Conservation (phyloP, 2,113 vertebrate species). For the Nematolebias whitei region DNA sequence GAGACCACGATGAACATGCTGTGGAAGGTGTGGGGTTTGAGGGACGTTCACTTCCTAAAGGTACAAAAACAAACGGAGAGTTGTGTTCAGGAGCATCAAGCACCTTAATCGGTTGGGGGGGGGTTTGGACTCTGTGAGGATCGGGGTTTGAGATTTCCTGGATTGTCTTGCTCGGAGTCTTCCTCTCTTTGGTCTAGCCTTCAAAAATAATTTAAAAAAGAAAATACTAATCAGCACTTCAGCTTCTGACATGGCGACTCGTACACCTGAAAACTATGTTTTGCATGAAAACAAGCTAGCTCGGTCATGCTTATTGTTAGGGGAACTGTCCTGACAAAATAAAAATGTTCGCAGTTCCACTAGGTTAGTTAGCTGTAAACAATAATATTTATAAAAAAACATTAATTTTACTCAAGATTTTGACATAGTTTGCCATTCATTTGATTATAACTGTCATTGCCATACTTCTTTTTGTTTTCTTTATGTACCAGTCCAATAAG, state of each 20-base stretch:
- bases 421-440: slow-evolving; percentile 62
- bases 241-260: slow-evolving; percentile 62
- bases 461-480: slow-evolving; percentile 61
- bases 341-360: slow-evolving; percentile 49
- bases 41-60: slow-evolving; percentile 52
- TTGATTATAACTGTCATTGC: slow-evolving; percentile 71
- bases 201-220: slow-evolving; percentile 11
- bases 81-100: slow-evolving; percentile 61
- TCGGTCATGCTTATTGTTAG: slow-evolving; percentile 63
- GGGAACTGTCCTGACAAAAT: slow-evolving; percentile 52
- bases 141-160: slow-evolving; percentile 55
- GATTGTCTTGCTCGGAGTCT: slow-evolving; percentile 60
- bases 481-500: slow-evolving; percentile 61
- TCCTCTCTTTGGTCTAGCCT: slow-evolving; percentile 57
- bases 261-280: slow-evolving; percentile 63
- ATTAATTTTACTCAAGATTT: slow-evolving; percentile 55
- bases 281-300: slow-evolving; percentile 70
- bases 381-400: slow-evolving; percentile 61
- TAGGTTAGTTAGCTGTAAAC: slow-evolving; percentile 60
- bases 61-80: slow-evolving; percentile 49
- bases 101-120: slow-evolving; percentile 71
- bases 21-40: slow-evolving; percentile 26
- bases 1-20: neutral
- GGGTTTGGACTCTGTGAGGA: slow-evolving; percentile 52
- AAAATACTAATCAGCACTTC: slow-evolving; percentile 58